Conservation (phyloP, 1,140 invertebrate species). For the Aplysia californica region DNA sequence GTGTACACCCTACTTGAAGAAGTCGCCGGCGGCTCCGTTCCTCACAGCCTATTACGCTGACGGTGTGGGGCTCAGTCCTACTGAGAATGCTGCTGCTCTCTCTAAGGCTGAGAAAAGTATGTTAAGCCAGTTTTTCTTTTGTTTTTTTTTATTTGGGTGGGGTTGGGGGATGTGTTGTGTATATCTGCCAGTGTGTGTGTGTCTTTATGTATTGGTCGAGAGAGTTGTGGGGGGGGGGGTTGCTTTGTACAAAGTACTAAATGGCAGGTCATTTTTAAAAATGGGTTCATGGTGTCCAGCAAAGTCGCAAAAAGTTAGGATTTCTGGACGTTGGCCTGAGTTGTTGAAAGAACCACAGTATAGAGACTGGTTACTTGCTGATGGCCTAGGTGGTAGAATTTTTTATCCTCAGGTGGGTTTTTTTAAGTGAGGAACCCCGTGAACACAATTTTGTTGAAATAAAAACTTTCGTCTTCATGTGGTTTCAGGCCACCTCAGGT, state of each 20-base stretch:
- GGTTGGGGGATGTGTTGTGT: too few species aligned
- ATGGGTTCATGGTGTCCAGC: background rate
- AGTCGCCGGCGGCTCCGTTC: conserved; percentile 67
- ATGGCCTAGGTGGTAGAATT: too few species aligned
- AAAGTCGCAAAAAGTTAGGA: background rate
- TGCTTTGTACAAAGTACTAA: background rate
- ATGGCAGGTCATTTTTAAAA: background rate
- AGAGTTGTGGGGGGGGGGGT: background rate
- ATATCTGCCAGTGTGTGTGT: background rate
- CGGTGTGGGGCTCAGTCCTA: conserved; percentile 67
- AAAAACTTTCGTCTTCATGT: too few species aligned
- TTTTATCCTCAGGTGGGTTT: too few species aligned
- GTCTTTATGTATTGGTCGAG: background rate
- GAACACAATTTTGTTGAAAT: too few species aligned
- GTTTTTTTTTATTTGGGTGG: background rate
- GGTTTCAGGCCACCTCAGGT: too few species aligned
- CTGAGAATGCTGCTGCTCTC: background rate
- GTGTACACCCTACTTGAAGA: conserved; percentile 59
- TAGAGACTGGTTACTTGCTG: too few species aligned
- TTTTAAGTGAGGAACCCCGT: too few species aligned
- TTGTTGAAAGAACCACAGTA: too few species aligned
- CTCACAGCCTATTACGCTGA: conserved; percentile 66
- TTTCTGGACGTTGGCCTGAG: too few species aligned
- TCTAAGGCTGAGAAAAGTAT: conserved; percentile 19
- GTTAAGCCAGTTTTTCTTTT: conserved; percentile 5